Evolutionary conservation across 2,888 invertebrate genomes (phyloP).

Genomic region (Clepsis dumicolana): DNA sequence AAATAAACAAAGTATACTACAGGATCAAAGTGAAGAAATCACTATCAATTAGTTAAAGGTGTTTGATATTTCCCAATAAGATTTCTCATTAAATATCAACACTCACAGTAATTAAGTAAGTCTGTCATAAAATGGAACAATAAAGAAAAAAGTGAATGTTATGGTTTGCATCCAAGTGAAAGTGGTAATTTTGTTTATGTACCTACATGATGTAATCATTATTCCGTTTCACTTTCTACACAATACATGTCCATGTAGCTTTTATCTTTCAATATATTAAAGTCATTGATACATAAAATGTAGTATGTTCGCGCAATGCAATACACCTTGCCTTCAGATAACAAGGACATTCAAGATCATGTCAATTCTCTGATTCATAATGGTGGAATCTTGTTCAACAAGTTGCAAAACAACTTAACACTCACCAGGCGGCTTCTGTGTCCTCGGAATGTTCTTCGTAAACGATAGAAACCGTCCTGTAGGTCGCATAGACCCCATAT

Average conservation of each 20-base stretch:
- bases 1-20: too few relatives aligned
- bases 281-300: background rate
- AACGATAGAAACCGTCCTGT: conserved; percentile 87
- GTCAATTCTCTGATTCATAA: conserved; percentile 61
- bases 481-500: conserved; percentile 88
- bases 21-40: too few relatives aligned
- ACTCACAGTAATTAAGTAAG: background rate
- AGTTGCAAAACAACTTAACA: conserved; percentile 48
- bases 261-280: background rate
- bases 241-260: background rate
- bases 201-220: conserved; percentile 4
- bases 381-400: conserved; percentile 55
- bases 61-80: too few relatives aligned
- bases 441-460: conserved; percentile 86
- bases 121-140: background rate
- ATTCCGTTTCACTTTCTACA: conserved; percentile 7
- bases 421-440: conserved; percentile 84
- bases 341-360: conserved; percentile 59
- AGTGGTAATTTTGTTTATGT: conserved; percentile 3
- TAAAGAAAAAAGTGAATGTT: conserved; percentile 2
- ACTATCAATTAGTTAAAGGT: too few relatives aligned
- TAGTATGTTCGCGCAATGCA: conserved; percentile 2
- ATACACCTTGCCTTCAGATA: conserved; percentile 25
- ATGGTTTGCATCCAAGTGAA: conserved; percentile 8
- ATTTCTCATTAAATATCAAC: background rate